phyloP scores from a whole-genome alignment of 2,797 vertebrate species.

The Pangasius mekongensis region DNA sequence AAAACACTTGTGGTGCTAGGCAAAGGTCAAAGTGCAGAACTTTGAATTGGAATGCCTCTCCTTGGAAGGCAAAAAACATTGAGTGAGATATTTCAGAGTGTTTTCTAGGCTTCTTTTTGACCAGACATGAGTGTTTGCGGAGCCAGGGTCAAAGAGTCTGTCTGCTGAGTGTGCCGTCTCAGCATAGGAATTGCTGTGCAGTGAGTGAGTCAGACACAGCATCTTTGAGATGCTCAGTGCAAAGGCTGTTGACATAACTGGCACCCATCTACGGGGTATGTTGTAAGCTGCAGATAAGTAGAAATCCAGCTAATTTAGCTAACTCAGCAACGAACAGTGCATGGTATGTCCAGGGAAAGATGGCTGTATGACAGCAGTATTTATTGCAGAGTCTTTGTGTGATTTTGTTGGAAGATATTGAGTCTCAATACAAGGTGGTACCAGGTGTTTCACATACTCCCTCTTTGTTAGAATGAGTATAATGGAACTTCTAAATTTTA shows the following conservation, averaged over 20 bases:
- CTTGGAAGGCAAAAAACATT: background rate
- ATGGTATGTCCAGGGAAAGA: background rate
- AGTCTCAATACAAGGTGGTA: background rate
- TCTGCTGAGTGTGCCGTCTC: background rate
- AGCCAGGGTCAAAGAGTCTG: background rate
- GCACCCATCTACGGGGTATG: background rate
- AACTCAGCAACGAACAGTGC: background rate
- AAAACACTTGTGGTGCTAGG: background rate
- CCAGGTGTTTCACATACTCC: background rate
- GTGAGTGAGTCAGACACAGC: background rate
- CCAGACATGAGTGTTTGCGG: background rate
- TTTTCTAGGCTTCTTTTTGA: background rate
- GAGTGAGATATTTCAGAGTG: background rate
- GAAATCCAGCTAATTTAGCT: background rate
- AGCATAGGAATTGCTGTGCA: background rate
- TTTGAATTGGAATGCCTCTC: background rate
- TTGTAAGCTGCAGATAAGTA: background rate
- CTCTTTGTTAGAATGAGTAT: background rate
- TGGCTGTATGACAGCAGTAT: background rate
- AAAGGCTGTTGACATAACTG: background rate
- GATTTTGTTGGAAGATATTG: background rate
- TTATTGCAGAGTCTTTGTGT: background rate
- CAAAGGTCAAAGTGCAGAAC: background rate
- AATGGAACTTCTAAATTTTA: background rate
- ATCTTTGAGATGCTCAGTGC: background rate